phyloP scores from a whole-genome alignment of 2,888 invertebrate species.

The Epinotia demarniana region DNA sequence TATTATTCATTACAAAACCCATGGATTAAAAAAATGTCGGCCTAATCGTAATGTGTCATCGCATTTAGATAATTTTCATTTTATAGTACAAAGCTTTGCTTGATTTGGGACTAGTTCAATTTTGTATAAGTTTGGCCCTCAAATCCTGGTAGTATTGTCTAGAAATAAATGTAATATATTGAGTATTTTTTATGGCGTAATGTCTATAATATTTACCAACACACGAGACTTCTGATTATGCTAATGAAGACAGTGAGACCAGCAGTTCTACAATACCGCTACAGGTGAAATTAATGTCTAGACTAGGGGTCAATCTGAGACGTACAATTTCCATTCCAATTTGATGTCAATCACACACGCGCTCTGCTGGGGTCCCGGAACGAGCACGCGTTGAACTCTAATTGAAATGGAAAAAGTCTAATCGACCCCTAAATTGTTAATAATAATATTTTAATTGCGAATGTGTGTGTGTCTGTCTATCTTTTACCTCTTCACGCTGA shows the following conservation, averaged over 20 bases:
- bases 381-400: not conserved
- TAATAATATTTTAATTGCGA: not conserved
- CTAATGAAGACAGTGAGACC: not conserved
- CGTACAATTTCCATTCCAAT: not conserved
- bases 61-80: too few relatives aligned
- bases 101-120: too few relatives aligned
- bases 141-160: too few relatives aligned
- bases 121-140: too few relatives aligned
- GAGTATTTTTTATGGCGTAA: too few relatives aligned
- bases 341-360: not conserved
- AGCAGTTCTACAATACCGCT: not conserved
- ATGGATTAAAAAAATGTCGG: too few relatives aligned
- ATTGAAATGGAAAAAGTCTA: not conserved
- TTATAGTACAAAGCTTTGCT: too few relatives aligned
- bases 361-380: not conserved
- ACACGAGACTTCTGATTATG: not conserved
- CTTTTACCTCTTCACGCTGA: too few relatives aligned
- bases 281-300: not conserved
- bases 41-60: too few relatives aligned
- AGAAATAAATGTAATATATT: too few relatives aligned
- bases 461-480: too few relatives aligned
- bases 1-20: too few relatives aligned
- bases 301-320: not conserved
- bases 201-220: not conserved
- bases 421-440: not conserved